These are phyloP conservation scores for Halocynthia roretzi DNA, from an alignment of 23 tunicate genomes.

Conservation along the genomic window DNA sequence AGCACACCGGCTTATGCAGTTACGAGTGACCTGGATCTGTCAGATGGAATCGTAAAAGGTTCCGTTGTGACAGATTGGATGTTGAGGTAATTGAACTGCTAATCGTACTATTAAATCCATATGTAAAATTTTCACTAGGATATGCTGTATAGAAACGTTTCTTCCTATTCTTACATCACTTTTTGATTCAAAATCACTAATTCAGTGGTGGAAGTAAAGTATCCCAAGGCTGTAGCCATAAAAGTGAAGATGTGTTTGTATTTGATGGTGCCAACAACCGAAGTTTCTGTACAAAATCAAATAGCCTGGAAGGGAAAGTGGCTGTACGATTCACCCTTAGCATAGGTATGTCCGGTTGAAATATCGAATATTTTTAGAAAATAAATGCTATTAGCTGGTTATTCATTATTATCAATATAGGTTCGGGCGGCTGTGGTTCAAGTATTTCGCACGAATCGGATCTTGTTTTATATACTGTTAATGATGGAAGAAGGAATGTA, in stretches of 20 bases:
- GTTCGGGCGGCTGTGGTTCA: neutral
- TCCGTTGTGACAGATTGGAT: constrained; percentile 7
- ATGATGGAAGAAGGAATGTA: neutral
- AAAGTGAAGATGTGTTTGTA: constrained; percentile 11
- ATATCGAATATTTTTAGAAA: neutral
- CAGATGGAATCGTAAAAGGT: constrained; percentile 18
- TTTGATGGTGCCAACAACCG: constrained; percentile 42
- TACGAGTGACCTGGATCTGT: constrained; percentile 63
- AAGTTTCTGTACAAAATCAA: constrained; percentile 33
- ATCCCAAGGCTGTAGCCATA: constrained; percentile 54
- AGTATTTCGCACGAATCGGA: neutral
- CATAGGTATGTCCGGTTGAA: constrained; percentile 34
- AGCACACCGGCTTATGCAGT: constrained; percentile 29
- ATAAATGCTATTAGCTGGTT: neutral
- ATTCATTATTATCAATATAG: neutral
- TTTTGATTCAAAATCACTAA: too few relatives aligned
- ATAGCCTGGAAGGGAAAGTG: constrained; percentile 14
- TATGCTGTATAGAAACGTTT: too few relatives aligned
- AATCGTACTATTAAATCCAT: too few relatives aligned
- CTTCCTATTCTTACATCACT: too few relatives aligned
- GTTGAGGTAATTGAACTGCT: neutral
- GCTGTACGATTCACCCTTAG: constrained; percentile 39
- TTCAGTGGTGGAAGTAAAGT: constrained; percentile 33
- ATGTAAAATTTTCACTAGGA: too few relatives aligned
- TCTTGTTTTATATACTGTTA: neutral